Conservation (phyloP, 2,888 invertebrate genomes). For the Mylabris sibirica region DNA sequence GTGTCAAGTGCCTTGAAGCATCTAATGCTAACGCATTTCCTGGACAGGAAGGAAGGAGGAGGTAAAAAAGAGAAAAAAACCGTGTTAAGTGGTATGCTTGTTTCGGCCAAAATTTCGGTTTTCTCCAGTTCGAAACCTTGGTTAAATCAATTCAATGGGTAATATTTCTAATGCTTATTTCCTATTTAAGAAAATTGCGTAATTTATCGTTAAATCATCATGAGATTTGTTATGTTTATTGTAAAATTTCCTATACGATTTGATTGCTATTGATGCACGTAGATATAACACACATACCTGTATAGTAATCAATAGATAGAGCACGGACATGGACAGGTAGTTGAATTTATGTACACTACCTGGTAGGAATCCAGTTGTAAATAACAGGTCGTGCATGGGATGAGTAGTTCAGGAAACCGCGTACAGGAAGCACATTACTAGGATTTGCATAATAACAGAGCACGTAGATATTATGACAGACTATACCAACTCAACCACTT, state of each 20-base stretch:
- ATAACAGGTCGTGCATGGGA: slow-evolving; percentile 27
- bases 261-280: not conserved
- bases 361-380: slow-evolving; percentile 34
- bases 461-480: slow-evolving; percentile 33
- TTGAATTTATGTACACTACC: slow-evolving; percentile 32
- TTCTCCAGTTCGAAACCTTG: no score
- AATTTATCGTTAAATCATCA: not conserved
- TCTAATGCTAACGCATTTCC: no score
- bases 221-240: not conserved
- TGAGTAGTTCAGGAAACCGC: slow-evolving; percentile 38
- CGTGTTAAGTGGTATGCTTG: no score
- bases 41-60: no score
- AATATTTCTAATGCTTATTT: no score
- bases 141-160: no score
- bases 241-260: not conserved
- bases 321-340: slow-evolving; percentile 33
- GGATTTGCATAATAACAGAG: slow-evolving; percentile 41
- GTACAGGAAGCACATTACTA: slow-evolving; percentile 40
- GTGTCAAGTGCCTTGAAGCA: no score
- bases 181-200: no score
- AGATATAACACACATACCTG: slow-evolving; percentile 15
- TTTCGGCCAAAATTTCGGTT: no score
- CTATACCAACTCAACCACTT: slow-evolving; percentile 11
- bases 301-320: slow-evolving; percentile 23
- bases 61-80: no score